phyloP scores from a whole-genome alignment of 2,113 vertebrate genomes.

The Limnothrissa miodon region DNA sequence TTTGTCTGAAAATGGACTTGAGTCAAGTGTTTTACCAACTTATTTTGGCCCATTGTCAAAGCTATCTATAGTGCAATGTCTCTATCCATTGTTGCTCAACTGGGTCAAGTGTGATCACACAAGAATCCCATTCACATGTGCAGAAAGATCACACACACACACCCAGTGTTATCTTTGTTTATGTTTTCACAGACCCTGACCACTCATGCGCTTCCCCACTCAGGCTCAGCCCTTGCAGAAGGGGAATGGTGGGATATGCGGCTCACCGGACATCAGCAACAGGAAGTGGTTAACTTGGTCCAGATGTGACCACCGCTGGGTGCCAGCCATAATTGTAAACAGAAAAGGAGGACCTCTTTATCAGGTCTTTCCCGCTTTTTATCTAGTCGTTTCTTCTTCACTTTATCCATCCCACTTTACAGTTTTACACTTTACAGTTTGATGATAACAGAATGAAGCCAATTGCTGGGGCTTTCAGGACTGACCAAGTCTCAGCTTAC shows the following conservation, averaged over 20 bases:
- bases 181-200: conserved; percentile 49
- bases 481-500: background rate
- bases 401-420: background rate
- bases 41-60: background rate
- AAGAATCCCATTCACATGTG: background rate
- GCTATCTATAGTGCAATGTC: background rate
- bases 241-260: conserved; percentile 44
- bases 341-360: conserved; percentile 10
- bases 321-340: conserved; percentile 38
- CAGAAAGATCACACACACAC: conserved; percentile 17
- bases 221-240: background rate
- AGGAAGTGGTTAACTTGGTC: conserved; percentile 72
- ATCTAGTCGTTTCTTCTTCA: background rate
- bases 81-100: conserved; percentile 17
- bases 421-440: background rate
- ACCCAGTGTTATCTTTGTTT: conserved; percentile 15
- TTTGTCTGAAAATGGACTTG: background rate
- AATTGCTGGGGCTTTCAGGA: background rate
- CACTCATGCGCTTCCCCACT: conserved; percentile 27
- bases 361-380: background rate
- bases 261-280: conserved; percentile 65
- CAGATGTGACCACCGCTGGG: conserved; percentile 69
- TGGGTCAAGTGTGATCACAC: background rate
- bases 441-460: background rate
- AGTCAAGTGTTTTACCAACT: background rate